Base-by-base conservation (phyloP, 2,888 invertebrate species). In the Cheilosia vulpina region DNA sequence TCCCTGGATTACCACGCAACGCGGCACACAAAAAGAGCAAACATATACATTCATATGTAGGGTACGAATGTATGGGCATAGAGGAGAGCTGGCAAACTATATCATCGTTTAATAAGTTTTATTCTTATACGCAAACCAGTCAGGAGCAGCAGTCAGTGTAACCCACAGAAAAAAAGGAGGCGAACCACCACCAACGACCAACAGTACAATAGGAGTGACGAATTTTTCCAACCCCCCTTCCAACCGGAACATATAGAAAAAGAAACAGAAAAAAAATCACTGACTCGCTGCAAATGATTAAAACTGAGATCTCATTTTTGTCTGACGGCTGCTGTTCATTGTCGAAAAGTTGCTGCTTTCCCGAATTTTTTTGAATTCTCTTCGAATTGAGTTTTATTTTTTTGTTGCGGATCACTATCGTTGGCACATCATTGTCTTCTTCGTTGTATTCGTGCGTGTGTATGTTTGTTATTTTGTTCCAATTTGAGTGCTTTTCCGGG, bases 1-100 rank as follows among this genome's bases (percentile, higher is more conserved):
- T 75, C 45, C 68, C 83, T 65, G 45, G 57, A 73, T 69, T 75
- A 69, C 73, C 75, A 79, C 83, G 83, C 79, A 84, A 75, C 78
- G 83, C 68, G 38, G 52, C 63, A 73, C 65, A 45, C 11, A 75
- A 75, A 72, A 72, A 68, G 62, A 73, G 47, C 19, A 68, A 63
- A 58, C 13, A 38, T 31, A 63, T 53, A 52, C 50, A 52, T 41
- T 17, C 50, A 11, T 52, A 52, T 65, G 31, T 31, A 41, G 50
- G 41, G 17, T 17, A 63, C 43, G n/a, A 9, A 31, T 9, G 43
- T 43, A 43, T n/a, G 4, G n/a, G 43, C 15, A 45, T 41, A 62
- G 38, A 60, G 47, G 60, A 78, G 53, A 62, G 55, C 17, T 19
- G 47, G 17, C 34, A 52, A 68, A 60, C 68, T 68, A 77, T 53